These are phyloP conservation scores for Malurus elegans DNA, from an alignment of 2,113 vertebrate species.

Conservation along the genomic window DNA sequence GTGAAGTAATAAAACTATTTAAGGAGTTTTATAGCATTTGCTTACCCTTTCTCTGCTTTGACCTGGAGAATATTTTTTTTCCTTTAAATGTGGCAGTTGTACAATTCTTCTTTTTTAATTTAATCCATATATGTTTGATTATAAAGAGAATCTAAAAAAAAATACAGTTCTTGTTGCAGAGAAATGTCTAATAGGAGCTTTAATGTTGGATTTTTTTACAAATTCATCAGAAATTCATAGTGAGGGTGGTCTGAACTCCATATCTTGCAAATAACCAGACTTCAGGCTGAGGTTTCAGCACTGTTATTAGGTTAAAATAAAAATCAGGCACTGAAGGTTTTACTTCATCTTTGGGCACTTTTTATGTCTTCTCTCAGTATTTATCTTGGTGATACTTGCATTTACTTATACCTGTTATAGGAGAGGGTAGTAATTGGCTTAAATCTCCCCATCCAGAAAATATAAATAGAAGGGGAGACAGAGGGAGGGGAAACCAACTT, in stretches of 20 bases:
- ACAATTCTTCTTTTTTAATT: background rate
- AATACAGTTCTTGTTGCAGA: background rate
- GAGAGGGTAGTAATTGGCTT: background rate
- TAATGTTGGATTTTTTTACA: background rate
- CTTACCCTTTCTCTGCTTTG: background rate
- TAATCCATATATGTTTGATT: background rate
- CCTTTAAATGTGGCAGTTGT: background rate
- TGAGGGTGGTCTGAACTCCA: background rate
- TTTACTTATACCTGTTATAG: background rate
- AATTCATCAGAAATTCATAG: background rate
- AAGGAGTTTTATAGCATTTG: background rate
- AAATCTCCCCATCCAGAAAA: background rate
- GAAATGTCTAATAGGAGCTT: background rate
- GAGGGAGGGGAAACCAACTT: background rate
- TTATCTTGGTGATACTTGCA: background rate
- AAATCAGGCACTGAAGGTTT: background rate
- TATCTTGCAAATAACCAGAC: background rate
- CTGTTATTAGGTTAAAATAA: background rate
- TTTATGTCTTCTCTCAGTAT: background rate
- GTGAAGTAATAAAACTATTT: background rate
- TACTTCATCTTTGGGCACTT: background rate
- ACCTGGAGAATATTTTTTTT: background rate
- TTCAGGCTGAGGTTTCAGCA: background rate
- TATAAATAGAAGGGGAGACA: background rate
- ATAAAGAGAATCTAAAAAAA: background rate